Evolutionary conservation across 2,888 invertebrate genomes (phyloP).

Genomic region (Coecobrya sp.): DNA sequence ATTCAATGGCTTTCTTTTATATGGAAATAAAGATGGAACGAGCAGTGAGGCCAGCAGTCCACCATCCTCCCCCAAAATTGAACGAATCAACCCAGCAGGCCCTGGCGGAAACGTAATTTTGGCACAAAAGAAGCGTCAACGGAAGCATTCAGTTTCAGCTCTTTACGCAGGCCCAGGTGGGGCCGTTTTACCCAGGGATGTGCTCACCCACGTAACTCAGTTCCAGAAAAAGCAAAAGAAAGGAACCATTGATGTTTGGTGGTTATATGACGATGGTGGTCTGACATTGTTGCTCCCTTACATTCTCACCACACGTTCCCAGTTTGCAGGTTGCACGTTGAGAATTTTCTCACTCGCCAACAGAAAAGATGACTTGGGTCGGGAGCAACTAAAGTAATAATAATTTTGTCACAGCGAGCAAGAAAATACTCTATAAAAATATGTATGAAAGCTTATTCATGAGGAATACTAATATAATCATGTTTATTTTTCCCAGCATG

Average conservation of each 20-base stretch:
- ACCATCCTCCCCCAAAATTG: constrained; percentile 87
- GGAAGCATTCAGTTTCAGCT: constrained; percentile 84
- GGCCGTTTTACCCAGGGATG: constrained; percentile 89
- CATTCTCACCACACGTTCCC: constrained; percentile 93
- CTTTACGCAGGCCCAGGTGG: constrained; percentile 88
- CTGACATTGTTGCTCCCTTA: constrained; percentile 95
- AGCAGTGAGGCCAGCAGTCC: constrained; percentile 87
- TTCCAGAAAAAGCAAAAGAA: constrained; percentile 87
- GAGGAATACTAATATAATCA: too few relatives aligned
- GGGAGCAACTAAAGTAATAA: constrained; percentile 95
- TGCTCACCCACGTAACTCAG: constrained; percentile 87
- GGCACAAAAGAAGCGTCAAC: constrained; percentile 80
- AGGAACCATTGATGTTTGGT: constrained; percentile 89
- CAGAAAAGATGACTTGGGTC: constrained; percentile 92
- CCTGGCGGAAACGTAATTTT: constrained; percentile 56
- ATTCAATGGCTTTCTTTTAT: neutral
- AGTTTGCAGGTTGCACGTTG: constrained; percentile 93
- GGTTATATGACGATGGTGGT: constrained; percentile 91
- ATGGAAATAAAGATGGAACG: constrained; percentile 83
- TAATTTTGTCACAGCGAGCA: neutral
- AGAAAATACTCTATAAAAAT: too few relatives aligned
- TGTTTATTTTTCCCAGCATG: constrained; percentile 91
- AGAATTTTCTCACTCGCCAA: constrained; percentile 95
- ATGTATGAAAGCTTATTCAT: too few relatives aligned
- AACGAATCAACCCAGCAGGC: constrained; percentile 82